phyloP scores from a whole-genome alignment of 2,113 vertebrate species.

The Oreochromis spilurus region DNA sequence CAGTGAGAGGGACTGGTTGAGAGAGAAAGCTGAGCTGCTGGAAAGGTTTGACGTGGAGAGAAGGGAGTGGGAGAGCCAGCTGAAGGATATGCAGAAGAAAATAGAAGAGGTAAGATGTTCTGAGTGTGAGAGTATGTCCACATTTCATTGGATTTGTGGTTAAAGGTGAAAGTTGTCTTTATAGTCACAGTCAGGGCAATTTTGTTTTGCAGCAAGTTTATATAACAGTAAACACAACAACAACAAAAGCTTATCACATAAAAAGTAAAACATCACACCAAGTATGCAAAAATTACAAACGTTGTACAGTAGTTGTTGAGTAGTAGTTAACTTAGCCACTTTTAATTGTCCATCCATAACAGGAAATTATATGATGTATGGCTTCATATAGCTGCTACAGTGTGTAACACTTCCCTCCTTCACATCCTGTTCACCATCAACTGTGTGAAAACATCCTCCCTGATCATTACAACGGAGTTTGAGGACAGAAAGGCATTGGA shows the following conservation, averaged over 20 bases:
- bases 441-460: conserved; percentile 42
- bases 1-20: conserved; percentile 82
- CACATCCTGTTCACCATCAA: conserved; percentile 37
- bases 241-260: background rate
- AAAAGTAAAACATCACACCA: background rate
- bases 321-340: background rate
- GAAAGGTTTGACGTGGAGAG: conserved; percentile 91
- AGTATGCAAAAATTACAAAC: background rate
- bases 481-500: conserved; percentile 14
- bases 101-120: conserved; percentile 86
- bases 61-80: conserved; percentile 93
- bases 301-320: background rate
- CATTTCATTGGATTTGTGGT: background rate
- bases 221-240: background rate
- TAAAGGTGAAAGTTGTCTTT: background rate
- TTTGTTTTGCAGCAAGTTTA: background rate
- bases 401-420: conserved; percentile 5
- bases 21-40: conserved; percentile 88
- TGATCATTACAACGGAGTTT: background rate
- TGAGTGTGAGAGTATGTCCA: background rate
- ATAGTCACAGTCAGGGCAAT: background rate
- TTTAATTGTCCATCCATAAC: background rate
- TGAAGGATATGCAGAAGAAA: conserved; percentile 94
- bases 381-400: background rate
- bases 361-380: background rate